Evolutionary conservation across 2,888 invertebrate genomes (phyloP).

Genomic region (Archips crataeganus): DNA sequence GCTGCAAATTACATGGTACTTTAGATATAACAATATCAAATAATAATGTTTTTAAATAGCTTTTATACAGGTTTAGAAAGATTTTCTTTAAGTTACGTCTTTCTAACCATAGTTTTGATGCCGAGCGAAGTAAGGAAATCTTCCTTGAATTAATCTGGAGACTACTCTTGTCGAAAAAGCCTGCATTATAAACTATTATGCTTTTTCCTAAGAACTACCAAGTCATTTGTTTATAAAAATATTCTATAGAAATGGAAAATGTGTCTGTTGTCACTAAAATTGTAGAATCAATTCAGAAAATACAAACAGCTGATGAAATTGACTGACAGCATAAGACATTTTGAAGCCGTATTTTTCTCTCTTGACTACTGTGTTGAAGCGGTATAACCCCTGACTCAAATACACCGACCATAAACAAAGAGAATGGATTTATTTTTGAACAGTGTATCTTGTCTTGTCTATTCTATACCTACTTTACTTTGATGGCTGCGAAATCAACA

Average conservation of each 20-base stretch:
- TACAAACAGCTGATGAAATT: neutral
- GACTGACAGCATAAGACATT: conserved; percentile 1
- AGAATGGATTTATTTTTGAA: neutral
- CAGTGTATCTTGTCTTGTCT: conserved; percentile 20
- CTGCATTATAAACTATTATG: conserved; percentile 50
- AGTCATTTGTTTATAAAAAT: neutral
- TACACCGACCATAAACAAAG: conserved; percentile 6
- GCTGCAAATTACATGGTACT: conserved; percentile 58
- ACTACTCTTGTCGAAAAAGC: conserved; percentile 48
- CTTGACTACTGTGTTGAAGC: neutral
- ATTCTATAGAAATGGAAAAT: neutral
- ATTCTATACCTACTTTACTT: conserved; percentile 1
- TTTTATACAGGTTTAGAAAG: no score
- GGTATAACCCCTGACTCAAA: conserved; percentile 7
- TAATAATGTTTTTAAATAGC: no score
- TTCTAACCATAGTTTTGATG: conserved; percentile 65
- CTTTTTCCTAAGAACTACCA: neutral
- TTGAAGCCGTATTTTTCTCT: conserved; percentile 5
- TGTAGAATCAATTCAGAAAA: neutral
- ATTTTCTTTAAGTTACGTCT: neutral
- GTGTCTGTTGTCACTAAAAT: neutral
- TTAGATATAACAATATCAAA: neutral
- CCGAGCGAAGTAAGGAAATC: conserved; percentile 53
- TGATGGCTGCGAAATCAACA: conserved; percentile 41
- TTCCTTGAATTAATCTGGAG: conserved; percentile 50